Percentiles rank a stretch among this genome's conserved stretches.
phyloP scores from a whole-genome alignment of 2,113 vertebrate species.

The Cynopterus brachyotis region DNA sequence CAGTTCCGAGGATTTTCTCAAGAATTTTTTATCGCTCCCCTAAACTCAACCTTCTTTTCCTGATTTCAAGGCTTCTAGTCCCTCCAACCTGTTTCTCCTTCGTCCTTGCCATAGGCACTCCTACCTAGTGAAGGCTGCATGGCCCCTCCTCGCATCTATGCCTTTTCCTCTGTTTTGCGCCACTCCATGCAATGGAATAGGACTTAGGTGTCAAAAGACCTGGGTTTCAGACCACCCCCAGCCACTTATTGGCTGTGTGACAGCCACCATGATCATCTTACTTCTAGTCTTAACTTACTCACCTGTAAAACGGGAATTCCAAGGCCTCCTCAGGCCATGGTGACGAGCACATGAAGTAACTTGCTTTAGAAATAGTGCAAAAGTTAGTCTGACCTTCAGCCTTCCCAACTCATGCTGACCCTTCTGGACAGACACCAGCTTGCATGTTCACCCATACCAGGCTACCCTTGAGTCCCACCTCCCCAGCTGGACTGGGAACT shows the following conservation, averaged over 20 bases:
- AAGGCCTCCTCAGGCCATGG: rapidly evolving
- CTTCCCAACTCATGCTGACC: not conserved
- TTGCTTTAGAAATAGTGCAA: not conserved
- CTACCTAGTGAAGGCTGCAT: rapidly evolving
- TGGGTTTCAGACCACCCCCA: not conserved
- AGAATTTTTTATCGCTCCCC: not conserved
- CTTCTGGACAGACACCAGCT: not conserved
- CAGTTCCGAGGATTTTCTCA: not conserved
- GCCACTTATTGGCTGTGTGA: not conserved
- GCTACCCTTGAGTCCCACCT: rapidly evolving
- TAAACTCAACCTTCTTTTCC: not conserved
- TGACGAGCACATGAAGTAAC: not conserved
- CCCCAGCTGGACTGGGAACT: not conserved
- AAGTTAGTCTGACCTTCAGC: rapidly evolving
- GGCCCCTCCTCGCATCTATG: not conserved
- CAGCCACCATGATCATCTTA: not conserved
- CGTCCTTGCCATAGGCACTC: not conserved
- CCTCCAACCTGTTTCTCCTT: not conserved
- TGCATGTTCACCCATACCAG: rapidly evolving
- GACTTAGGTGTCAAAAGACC: not conserved
- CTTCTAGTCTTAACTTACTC: not conserved
- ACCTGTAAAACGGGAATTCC: not conserved
- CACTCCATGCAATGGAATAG: not conserved
- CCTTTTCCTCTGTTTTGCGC: no score
- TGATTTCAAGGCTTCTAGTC: not conserved